Evolutionary conservation across 2,797 vertebrate genomes (phyloP).

Genomic region (Lindbergichthys nudifrons): DNA sequence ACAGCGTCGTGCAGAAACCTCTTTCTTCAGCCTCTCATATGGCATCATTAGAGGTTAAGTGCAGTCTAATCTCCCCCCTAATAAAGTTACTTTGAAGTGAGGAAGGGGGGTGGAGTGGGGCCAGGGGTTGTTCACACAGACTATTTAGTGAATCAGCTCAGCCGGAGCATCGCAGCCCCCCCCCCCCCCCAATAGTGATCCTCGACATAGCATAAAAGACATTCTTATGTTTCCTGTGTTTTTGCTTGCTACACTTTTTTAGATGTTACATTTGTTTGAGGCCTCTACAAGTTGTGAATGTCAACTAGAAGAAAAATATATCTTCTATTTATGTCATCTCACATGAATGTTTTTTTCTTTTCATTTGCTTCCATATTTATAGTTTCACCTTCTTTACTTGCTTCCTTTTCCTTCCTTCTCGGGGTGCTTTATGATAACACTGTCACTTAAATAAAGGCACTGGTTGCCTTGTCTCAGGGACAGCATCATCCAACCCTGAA

Average conservation of each 20-base stretch:
- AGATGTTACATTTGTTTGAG: not conserved
- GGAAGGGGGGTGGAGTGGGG: conserved; percentile 74
- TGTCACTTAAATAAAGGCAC: too few species aligned
- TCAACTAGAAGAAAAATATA: not conserved
- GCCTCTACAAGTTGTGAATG: not conserved
- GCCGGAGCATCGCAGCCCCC: conserved; percentile 74
- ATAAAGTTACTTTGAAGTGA: conserved; percentile 94
- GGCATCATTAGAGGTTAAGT: conserved; percentile 87
- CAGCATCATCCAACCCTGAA: too few species aligned
- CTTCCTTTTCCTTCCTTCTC: not conserved
- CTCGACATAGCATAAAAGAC: not conserved
- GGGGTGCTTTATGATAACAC: too few species aligned
- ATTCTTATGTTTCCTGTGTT: not conserved
- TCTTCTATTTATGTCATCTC: conserved; percentile 59
- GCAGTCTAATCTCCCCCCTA: conserved; percentile 90
- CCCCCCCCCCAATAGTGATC: conserved; percentile 39
- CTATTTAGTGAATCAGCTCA: conserved; percentile 88
- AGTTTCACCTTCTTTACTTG: not conserved
- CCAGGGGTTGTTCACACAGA: conserved; percentile 79
- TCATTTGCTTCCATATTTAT: not conserved
- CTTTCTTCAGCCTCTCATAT: conserved; percentile 65
- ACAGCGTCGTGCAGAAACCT: conserved; percentile 55
- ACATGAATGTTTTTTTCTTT: too few species aligned
- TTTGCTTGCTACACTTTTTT: not conserved
- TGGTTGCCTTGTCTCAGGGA: too few species aligned